Evolutionary conservation across 2,888 invertebrate species (phyloP), one percentile per base, ranked within the genome.

Genomic region (Megamerina dolium): DNA sequence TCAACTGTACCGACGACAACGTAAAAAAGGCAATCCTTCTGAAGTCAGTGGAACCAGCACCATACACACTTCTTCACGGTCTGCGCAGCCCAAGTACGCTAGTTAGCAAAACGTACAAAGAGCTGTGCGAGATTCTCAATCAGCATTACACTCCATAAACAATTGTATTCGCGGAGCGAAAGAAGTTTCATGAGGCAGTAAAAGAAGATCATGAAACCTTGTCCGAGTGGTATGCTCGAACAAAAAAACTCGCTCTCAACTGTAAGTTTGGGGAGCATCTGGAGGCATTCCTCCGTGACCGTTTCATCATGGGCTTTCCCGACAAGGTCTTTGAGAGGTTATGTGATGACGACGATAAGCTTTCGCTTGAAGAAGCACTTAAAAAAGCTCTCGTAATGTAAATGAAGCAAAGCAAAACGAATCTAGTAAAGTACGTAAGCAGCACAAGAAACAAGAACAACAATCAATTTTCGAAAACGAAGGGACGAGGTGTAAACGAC

Each of bases 271-370:
- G 26, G 8, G 26, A 23, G 6, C 26, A 23, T 23, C 6, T 23
- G 10, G 26, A 23, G 8, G 26, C 26, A 9, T 23, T 23, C 26
- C 8, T 23, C 8, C 26, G 6, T 6, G 26, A 23, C 10, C 26
- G 10, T 9, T 23, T 23, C 10, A 10, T 23, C 26, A 23, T 23
- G 26, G 26, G 26, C 10, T 23, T 23, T 6, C 26, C 26, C 4
- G 29, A 41, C 9, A 31, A 23, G 33, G 45, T 46, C 27, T 49
- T 49, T 37, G 42, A 51, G 13, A 32, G 41, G 26, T 20, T 51
- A n/a, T 49, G 45, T 32, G 48, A 51, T 30, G 48, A 49, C 14
- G 48, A 48, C 12, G 47, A 51, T 17, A 46, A 43, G 14, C 29
- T 49, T 8, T 47, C n/a, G n/a, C n/a, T n/a, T n/a, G n/a, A n/a